These are phyloP conservation scores for Ypsolopha sequella DNA, from an alignment of 2,888 invertebrate species.

Conservation along the genomic window DNA sequence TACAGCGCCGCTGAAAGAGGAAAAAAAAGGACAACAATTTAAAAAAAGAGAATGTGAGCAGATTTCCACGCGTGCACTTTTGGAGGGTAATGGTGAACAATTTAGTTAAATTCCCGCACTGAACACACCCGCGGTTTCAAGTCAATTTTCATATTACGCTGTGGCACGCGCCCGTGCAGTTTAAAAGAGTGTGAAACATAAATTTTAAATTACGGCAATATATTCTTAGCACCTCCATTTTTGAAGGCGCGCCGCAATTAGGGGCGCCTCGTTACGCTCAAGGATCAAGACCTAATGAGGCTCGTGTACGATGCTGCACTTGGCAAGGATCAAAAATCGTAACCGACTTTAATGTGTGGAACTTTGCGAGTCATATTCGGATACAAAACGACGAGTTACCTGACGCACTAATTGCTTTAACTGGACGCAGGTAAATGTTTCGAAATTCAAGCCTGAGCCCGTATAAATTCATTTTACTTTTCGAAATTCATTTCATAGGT, in stretches of 20 bases:
- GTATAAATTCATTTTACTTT: too few species aligned
- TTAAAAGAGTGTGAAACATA: slow-evolving; percentile 42
- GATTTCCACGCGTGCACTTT: not conserved
- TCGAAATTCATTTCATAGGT: too few species aligned
- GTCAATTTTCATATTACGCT: not conserved
- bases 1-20: not conserved
- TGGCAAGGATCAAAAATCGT: not conserved
- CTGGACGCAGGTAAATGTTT: too few species aligned
- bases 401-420: too few species aligned
- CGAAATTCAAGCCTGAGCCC: too few species aligned
- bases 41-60: not conserved
- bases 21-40: not conserved
- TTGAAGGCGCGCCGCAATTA: slow-evolving; percentile 18
- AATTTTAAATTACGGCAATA: slow-evolving; percentile 44
- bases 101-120: not conserved
- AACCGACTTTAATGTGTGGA: too few species aligned
- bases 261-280: slow-evolving; percentile 7
- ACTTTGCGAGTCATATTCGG: too few species aligned
- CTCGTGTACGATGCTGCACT: not conserved
- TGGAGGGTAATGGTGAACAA: not conserved
- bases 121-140: not conserved
- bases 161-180: slow-evolving; percentile 10
- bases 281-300: slow-evolving; percentile 6
- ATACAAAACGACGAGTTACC: too few species aligned
- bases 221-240: slow-evolving; percentile 35